Conservation (phyloP, 2,113 vertebrate species). For the Strix aluco region DNA sequence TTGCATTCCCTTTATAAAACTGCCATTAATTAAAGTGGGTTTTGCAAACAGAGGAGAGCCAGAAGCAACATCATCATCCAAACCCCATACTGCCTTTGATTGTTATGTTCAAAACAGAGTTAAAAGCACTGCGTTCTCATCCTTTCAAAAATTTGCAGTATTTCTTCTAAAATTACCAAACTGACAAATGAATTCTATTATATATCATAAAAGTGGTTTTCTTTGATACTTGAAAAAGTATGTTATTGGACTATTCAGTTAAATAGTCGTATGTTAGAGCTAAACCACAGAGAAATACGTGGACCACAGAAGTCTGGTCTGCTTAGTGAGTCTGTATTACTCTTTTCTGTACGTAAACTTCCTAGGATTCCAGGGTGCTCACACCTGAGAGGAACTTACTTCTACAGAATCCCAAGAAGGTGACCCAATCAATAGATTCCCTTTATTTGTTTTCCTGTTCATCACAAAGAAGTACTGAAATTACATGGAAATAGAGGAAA, state of each 20-base stretch:
- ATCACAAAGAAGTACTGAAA: not conserved
- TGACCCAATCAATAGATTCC: not conserved
- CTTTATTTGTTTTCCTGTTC: not conserved
- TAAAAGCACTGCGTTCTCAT: not conserved
- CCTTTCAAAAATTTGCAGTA: not conserved
- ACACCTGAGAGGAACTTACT: not conserved
- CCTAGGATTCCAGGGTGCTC: not conserved
- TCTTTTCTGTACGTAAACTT: not conserved
- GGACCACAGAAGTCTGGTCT: not conserved
- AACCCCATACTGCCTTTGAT: not conserved
- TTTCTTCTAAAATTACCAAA: slow-evolving; percentile 12
- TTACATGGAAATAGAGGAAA: not conserved
- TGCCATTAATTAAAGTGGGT: not conserved
- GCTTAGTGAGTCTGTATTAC: not conserved
- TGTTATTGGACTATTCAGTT: not conserved
- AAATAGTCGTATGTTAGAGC: not conserved
- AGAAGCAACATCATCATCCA: not conserved
- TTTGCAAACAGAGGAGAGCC: not conserved
- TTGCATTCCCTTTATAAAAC: not conserved
- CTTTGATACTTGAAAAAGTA: not conserved
- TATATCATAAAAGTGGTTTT: not conserved
- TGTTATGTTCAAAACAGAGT: slow-evolving; percentile 25
- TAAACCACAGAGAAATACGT: not conserved
- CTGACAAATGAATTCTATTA: slow-evolving; percentile 22
- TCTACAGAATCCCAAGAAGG: not conserved